Conservation (phyloP, 2,113 vertebrate genomes). For the Anas platyrhynchos region DNA sequence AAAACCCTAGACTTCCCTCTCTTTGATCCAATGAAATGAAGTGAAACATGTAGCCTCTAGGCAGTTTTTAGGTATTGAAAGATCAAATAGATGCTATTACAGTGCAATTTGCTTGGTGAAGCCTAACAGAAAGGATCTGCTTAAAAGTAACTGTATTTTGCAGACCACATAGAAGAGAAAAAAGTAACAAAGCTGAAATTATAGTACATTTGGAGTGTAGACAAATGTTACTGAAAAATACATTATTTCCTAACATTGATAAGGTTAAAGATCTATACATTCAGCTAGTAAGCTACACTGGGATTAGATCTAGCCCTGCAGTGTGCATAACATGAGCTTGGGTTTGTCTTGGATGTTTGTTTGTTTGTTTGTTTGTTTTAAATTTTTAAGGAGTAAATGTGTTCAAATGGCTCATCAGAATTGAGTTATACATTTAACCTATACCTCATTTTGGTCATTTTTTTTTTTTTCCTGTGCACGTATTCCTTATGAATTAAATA, state of each 20-base stretch:
- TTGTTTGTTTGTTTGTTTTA: too few species aligned
- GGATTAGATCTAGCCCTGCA: neutral
- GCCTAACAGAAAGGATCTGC: conserved; percentile 70
- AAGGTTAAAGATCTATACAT: neutral
- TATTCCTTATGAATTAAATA: neutral
- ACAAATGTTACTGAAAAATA: neutral
- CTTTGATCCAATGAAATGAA: conserved; percentile 78
- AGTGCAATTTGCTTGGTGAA: conserved; percentile 80
- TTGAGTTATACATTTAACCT: neutral
- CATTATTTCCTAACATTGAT: neutral
- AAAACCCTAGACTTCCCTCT: conserved; percentile 47
- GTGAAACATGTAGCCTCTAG: conserved; percentile 71
- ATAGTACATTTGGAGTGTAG: neutral
- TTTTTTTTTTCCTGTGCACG: neutral
- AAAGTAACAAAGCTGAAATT: neutral
- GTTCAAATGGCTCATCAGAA: neutral
- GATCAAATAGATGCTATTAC: conserved; percentile 86
- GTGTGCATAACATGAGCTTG: neutral
- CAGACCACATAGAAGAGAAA: conserved; percentile 10
- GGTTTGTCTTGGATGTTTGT: neutral
- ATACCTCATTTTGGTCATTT: neutral
- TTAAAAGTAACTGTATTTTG: conserved; percentile 64
- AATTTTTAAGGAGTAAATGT: neutral
- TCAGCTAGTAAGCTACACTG: neutral
- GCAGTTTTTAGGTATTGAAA: conserved; percentile 77